Evolutionary conservation across 1,140 invertebrate species (phyloP), one percentile per base, ranked within the genome.

Genomic region (Delia radicum): DNA sequence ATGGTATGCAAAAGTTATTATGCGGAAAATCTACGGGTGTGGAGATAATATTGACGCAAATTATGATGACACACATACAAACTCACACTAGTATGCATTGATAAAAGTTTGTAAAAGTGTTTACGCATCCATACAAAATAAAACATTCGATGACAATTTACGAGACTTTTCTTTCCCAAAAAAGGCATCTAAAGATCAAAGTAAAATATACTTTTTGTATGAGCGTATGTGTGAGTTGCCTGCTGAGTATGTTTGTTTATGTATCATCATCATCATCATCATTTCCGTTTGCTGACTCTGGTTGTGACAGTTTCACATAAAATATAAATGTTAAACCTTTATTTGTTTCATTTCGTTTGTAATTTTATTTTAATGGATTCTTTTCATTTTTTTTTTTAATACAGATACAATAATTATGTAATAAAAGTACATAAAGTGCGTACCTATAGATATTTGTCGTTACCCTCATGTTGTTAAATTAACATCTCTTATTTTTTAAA

Each of bases 1-100:
- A 48, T 48, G 21, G 27, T 7, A 29, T 73, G 42, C 21, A 73
- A 73, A 73, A 73, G 71, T 73, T 73, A 73, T 73, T 42, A 48
- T 73, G 71, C 46, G 71, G n/a, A 69, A 69, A 69, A 69, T 69
- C 29, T 33, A 33, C 65, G 65, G 28, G 28, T 31, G 15, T 27
- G 65, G 21, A 37, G 18, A 69, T 18, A 69, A 37, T 37, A 24
- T 69, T 33, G 29, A 37, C 10, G n/a, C 29, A 37, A 21, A 21
- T 28, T 33, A 37, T 37, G n/a, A 21, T 24, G 29, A 33, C 65
- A 33, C 8, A 18, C n/a, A 21, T 18, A 31, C 10, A 21, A 48
- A 65, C 27, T 29, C 62, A 67, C n/a, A 5, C 2, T 13, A 18
- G 12, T 31, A 29, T 28, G 21, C 28, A 31, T n/a, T 3, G 13